Base-by-base conservation (phyloP, 2,888 invertebrate species). In the Ichneumon xanthorius region DNA sequence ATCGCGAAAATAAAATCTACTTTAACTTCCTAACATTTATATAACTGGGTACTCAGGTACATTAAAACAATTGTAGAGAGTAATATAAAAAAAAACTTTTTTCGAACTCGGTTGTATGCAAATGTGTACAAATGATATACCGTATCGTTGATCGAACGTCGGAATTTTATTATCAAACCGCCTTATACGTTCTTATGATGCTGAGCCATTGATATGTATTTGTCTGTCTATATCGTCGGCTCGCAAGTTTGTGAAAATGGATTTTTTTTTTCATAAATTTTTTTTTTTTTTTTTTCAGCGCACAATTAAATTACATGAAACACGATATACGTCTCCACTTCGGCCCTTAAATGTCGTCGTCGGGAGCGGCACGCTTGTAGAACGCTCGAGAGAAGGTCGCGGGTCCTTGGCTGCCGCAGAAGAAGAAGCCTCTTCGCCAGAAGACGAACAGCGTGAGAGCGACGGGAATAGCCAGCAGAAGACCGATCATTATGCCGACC, bases 381-480 rank as follows among this genome's bases (percentile, higher is more conserved):
- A 97, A 96, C 0, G 97, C 96, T 14, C 97, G 94, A 0, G 96
- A 96, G 79, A 95, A 96, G 40, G 95, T 95, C 0, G 95, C 95
- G 0, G 96, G 96, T 0, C 96, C 95, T 1, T 95, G 95, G 2
- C 95, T 94, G 0, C 95, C 95, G 67, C 95, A 94, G 89, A 95
- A 94, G 92, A 96, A 96, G 94, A 96, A 96, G 0, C 96, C 96
- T 63, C 95, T 95, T 84, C 96, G 95, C 95, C 97, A 95, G 50
- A 96, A 94, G 50, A 96, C 89, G 89, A 96, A 93, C 16, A 96
- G 89, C 0, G 95, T 95, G 14, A 97, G 92, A 85, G 96, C 95
- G 11, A 96, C 90, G 0, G 97, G 97, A 3, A 97, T 95, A 0
- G 96, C 96, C 14, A 97, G 91, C 0, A 97, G 94, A 0, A 96